Percentiles rank a stretch among this genome's conserved stretches.
phyloP scores from a whole-genome alignment of 2,797 vertebrate species.

The Chiloscyllium punctatum region DNA sequence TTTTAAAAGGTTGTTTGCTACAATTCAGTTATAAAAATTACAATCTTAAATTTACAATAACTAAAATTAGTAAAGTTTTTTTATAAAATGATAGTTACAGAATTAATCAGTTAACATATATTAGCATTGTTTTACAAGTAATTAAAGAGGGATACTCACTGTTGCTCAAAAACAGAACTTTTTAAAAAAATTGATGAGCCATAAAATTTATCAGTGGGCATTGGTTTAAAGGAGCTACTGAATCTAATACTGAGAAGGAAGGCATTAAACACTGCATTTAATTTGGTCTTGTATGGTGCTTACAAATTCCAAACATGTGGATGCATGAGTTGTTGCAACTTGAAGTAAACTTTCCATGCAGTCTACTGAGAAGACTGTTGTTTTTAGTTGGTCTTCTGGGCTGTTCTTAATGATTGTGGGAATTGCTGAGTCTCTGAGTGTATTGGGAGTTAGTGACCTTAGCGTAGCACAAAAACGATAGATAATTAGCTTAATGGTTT shows the following conservation, averaged over 20 bases:
- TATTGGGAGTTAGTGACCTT: neutral
- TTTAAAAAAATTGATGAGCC: neutral
- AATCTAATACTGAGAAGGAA: neutral
- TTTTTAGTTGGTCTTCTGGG: neutral
- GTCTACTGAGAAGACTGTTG: neutral
- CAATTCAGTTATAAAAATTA: neutral
- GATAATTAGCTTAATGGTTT: neutral
- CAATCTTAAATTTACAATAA: neutral
- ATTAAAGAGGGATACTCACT: neutral
- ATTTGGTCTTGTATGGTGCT: neutral
- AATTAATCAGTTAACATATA: neutral
- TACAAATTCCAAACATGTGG: neutral
- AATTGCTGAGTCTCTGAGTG: neutral
- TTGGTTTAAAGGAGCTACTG: neutral
- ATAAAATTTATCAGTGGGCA: neutral
- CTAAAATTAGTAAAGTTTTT: neutral
- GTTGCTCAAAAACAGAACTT: neutral
- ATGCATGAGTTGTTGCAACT: neutral
- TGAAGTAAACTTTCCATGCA: neutral
- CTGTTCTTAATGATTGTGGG: neutral
- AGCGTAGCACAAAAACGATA: neutral
- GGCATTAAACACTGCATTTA: neutral
- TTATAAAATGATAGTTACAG: neutral
- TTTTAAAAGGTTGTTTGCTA: too few species aligned
- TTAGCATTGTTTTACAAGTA: neutral